Evolutionary conservation across 2,888 invertebrate species (phyloP).

Genomic region (Dryococelus australis): DNA sequence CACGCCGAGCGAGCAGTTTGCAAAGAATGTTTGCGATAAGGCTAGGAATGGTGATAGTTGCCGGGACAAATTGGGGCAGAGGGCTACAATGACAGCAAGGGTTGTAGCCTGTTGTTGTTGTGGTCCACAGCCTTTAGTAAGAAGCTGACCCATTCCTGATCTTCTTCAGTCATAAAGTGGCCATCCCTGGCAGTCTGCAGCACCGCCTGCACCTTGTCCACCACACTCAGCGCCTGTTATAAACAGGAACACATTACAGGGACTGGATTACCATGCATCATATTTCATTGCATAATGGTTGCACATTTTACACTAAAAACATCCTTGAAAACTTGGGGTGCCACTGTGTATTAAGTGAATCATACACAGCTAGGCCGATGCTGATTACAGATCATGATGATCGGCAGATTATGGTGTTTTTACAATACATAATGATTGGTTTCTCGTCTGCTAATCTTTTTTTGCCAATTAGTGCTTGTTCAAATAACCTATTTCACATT

Average conservation of each 20-base stretch:
- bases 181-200: constrained; percentile 39
- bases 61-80: background rate
- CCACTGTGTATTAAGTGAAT: background rate
- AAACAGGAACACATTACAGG: background rate
- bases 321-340: background rate
- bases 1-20: too few relatives aligned
- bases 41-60: too few relatives aligned
- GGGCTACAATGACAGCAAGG: constrained; percentile 34
- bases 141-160: constrained; percentile 43
- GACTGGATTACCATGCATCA: too few relatives aligned
- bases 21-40: too few relatives aligned
- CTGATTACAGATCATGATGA: too few relatives aligned
- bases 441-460: too few relatives aligned
- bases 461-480: too few relatives aligned
- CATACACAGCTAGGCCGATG: too few relatives aligned
- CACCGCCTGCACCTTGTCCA: constrained; percentile 38
- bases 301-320: background rate
- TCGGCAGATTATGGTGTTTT: too few relatives aligned
- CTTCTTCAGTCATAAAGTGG: constrained; percentile 42
- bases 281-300: too few relatives aligned
- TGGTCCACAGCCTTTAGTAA: constrained; percentile 45
- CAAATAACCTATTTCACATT: too few relatives aligned
- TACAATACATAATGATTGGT: too few relatives aligned
- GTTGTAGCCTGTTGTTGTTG: constrained; percentile 46
- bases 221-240: constrained; percentile 41